Evolutionary conservation across 2,113 vertebrate genomes (phyloP).

Genomic region (Mesembrinibis cayennensis): DNA sequence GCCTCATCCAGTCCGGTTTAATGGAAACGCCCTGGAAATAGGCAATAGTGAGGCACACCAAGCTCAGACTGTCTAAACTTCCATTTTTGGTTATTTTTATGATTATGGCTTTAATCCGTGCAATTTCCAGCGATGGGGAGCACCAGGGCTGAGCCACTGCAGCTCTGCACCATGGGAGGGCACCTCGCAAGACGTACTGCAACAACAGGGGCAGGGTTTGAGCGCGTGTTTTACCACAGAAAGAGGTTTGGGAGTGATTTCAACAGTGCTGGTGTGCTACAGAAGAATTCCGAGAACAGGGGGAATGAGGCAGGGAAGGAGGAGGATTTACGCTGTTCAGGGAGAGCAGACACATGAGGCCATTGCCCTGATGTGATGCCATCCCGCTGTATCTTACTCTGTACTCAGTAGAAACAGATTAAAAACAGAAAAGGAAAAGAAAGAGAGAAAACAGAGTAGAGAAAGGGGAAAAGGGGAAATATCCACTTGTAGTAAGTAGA

Average conservation of each 20-base stretch:
- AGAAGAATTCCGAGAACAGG: not conserved
- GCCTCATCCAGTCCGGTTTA: not conserved
- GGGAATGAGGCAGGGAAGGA: not conserved
- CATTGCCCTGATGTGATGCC: not conserved
- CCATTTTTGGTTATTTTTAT: not conserved
- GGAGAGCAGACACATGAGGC: not conserved
- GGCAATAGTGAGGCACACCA: not conserved
- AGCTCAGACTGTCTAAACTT: not conserved
- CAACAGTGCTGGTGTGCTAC: not conserved
- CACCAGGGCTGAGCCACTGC: rapidly evolving
- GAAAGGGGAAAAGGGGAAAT: not conserved
- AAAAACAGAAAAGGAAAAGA: not conserved
- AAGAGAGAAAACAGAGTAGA: not conserved
- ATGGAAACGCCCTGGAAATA: not conserved
- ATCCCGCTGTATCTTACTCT: not conserved
- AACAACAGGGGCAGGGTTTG: not conserved
- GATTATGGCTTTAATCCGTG: not conserved
- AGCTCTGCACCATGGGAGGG: not conserved
- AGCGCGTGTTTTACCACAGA: not conserved
- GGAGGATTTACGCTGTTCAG: not conserved
- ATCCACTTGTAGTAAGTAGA: not conserved
- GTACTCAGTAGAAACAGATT: not conserved
- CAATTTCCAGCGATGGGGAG: not conserved
- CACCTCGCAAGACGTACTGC: not conserved
- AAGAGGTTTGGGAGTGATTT: not conserved